Evolutionary conservation across 2,797 vertebrate species (phyloP).

Genomic region (Cebuella pygmaea): DNA sequence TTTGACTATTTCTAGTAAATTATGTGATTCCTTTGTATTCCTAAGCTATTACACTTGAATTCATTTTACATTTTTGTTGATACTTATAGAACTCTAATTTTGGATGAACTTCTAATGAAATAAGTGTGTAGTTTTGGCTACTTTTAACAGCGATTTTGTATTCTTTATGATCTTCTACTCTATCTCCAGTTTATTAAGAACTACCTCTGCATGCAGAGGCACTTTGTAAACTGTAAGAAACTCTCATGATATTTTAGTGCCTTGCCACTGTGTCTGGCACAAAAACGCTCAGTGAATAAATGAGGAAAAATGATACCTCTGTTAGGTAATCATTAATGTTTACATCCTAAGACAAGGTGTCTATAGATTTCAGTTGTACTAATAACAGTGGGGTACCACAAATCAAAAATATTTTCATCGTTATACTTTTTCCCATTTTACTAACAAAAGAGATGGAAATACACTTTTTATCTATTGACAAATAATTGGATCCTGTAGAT

Average conservation of each 20-base stretch:
- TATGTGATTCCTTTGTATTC: neutral
- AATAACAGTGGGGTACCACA: neutral
- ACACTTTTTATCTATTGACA: neutral
- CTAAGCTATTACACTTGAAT: neutral
- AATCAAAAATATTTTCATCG: neutral
- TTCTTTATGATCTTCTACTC: neutral
- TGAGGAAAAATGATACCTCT: neutral
- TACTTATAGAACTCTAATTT: neutral
- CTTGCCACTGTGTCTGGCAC: neutral
- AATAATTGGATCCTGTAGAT: neutral
- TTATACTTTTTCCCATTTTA: constrained; percentile 13
- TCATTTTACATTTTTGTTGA: neutral
- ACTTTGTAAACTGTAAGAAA: neutral
- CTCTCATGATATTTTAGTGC: neutral
- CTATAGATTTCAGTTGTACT: neutral
- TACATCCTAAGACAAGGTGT: neutral
- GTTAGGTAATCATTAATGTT: neutral
- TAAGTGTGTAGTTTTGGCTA: neutral
- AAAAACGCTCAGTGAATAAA: neutral
- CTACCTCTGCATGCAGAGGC: neutral
- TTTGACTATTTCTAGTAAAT: constrained; percentile 6
- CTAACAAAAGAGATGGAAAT: neutral
- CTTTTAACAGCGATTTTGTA: neutral
- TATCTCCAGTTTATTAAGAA: neutral
- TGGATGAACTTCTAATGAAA: neutral